These are phyloP conservation scores for Melikaiella ostensackeni DNA, from an alignment of 2,888 invertebrate genomes.

Conservation along the genomic window DNA sequence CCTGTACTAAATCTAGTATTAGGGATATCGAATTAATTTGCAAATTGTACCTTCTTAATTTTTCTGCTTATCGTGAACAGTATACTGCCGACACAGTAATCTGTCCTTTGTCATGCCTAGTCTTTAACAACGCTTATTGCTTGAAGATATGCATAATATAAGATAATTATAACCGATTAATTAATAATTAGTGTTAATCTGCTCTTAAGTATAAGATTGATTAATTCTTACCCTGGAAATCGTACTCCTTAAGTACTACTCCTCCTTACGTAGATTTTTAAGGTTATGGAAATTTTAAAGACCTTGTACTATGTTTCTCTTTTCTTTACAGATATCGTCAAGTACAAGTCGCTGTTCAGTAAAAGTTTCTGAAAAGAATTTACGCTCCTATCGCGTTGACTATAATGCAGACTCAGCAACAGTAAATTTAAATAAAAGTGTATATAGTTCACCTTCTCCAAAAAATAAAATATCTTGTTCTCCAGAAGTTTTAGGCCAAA, in stretches of 20 bases:
- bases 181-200: too few relatives aligned
- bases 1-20: too few relatives aligned
- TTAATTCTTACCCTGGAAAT: not conserved
- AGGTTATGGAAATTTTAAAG: constrained; percentile 3
- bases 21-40: too few relatives aligned
- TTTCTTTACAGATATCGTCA: constrained; percentile 54
- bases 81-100: too few relatives aligned
- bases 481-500: constrained; percentile 65
- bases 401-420: constrained; percentile 65
- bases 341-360: constrained; percentile 62
- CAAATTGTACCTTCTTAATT: too few relatives aligned
- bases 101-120: too few relatives aligned
- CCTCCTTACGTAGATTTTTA: not conserved
- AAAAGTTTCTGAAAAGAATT: constrained; percentile 66
- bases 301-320: constrained; percentile 33
- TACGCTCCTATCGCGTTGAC: constrained; percentile 64
- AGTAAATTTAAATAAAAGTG: constrained; percentile 71
- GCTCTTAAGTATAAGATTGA: too few relatives aligned
- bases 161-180: too few relatives aligned
- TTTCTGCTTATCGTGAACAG: too few relatives aligned
- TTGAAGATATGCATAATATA: too few relatives aligned
- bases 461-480: constrained; percentile 67
- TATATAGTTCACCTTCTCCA: constrained; percentile 66
- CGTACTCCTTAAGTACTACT: not conserved
- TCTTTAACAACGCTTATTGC: too few relatives aligned